Evolutionary conservation across 2,113 vertebrate genomes (phyloP).

Genomic region (Pithys albifrons): DNA sequence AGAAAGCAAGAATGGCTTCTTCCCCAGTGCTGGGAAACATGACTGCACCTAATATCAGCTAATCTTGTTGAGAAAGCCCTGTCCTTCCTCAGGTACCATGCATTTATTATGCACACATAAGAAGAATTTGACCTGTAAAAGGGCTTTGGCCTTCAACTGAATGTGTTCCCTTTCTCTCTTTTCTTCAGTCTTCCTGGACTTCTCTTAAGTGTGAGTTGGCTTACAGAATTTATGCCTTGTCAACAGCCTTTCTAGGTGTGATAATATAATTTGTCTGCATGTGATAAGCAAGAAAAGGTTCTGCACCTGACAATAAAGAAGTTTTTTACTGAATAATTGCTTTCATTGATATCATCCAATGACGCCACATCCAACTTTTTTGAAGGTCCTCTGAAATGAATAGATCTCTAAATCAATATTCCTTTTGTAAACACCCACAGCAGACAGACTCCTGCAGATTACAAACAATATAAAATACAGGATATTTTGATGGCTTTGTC

Average conservation of each 20-base stretch:
- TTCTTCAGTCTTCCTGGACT: not conserved
- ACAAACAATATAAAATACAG: not conserved
- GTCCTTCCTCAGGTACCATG: not conserved
- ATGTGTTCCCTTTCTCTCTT: not conserved
- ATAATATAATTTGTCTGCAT: not conserved
- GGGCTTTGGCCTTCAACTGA: not conserved
- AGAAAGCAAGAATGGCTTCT: not conserved
- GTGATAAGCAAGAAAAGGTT: not conserved
- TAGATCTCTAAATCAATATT: not conserved
- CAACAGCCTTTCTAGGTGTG: not conserved
- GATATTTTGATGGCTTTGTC: not conserved
- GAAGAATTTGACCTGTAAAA: not conserved
- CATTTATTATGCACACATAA: not conserved
- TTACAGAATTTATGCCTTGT: not conserved
- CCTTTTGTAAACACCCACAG: not conserved
- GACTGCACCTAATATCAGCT: not conserved
- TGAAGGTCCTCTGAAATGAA: not conserved
- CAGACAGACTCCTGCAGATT: not conserved
- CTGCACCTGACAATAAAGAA: not conserved
- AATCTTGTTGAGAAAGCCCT: not conserved
- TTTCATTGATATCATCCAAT: not conserved
- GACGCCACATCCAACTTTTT: not conserved
- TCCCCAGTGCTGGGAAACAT: not conserved
- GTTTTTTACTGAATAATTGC: not conserved
- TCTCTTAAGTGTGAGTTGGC: not conserved